Base-by-base conservation (phyloP, 2,797 vertebrate genomes). In the Aplochiton taeniatus region DNA sequence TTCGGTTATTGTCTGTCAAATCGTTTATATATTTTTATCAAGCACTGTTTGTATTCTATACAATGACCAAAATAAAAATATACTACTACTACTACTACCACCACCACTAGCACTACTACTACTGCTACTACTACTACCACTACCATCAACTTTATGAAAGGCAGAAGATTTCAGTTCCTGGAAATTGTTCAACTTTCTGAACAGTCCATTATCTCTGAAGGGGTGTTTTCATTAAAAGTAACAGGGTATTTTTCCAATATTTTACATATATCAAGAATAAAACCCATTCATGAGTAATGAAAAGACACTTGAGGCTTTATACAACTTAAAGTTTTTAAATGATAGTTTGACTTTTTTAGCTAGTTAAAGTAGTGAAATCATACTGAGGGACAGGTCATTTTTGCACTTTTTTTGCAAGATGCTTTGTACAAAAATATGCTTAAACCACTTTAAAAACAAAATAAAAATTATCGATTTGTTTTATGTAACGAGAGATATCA, bases 151-250 rank as follows among this genome's bases (percentile, higher is more conserved):
- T 31, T 31, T 6, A 31, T 31, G 6, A 31, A 31, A 31, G 31
- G 31, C 31, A 31, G 31, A 31, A 6, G 31, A 31, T 31, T 31
- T 31, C 31, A 2, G 3, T 31, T 31, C 31, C 31, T 31, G 31
- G 31, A 57, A 31, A 57, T 43, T 11, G 42, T 57, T 1, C 20
- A 41, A 57, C 20, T 57, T 57, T 42, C 14, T 20, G 55, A 57
- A 57, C 31, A 57, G 55, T 57, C 55, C 58, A 44, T 47, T 18
- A 63, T 45, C 10, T 0, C 84, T 61, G 11, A 71, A 81, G 83
- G 77, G 52, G 17, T 19, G 52, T 54, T 54, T 54, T 54, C 17
- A 19, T 54, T 31, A 54, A 54, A 54, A 54, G 52, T 31, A 19
- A 20, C 52, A 19, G 52, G 52, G 17, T 19, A 1, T 48, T 48